Conservation (phyloP, 2,113 vertebrate genomes). For the Lophius piscatorius region DNA sequence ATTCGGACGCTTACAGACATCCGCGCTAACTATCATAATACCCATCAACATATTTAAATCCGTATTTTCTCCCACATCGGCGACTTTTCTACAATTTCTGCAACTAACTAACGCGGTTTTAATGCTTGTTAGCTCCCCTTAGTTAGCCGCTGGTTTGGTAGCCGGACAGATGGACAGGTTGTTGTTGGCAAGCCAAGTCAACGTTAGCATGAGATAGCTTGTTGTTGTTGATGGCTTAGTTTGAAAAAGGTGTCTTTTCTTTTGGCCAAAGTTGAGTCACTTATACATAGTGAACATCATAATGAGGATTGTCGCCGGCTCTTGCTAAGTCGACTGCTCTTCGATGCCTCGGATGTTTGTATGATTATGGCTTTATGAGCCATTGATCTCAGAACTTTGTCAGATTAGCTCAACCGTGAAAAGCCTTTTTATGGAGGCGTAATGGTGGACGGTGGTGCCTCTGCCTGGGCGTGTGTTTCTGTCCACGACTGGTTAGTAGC, state of each 20-base stretch:
- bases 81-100: background rate
- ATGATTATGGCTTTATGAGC: conserved; percentile 33
- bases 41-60: background rate
- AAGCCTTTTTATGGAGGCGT: conserved; percentile 76
- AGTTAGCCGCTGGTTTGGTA: conserved; percentile 65
- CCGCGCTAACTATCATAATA: background rate
- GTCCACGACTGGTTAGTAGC: conserved; percentile 51
- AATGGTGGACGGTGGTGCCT: conserved; percentile 72
- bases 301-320: background rate
- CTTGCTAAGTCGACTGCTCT: background rate
- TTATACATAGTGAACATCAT: conserved; percentile 32
- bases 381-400: conserved; percentile 74
- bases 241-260: conserved; percentile 18
- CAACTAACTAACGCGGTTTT: conserved; percentile 7
- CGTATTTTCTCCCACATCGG: background rate
- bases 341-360: conserved; percentile 13
- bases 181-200: conserved; percentile 75
- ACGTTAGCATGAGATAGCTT: conserved; percentile 73
- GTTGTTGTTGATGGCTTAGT: conserved; percentile 68
- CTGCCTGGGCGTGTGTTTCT: conserved; percentile 64
- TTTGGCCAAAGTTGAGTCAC: conserved; percentile 30
- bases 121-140: conserved; percentile 51
- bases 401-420: conserved; percentile 77
- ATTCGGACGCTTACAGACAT: conserved; percentile 50
- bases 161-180: conserved; percentile 77